Percentiles rank a stretch among this genome's conserved stretches.
Evolutionary conservation across 1,140 invertebrate species (phyloP).

Genomic region (Leptinotarsa texana): DNA sequence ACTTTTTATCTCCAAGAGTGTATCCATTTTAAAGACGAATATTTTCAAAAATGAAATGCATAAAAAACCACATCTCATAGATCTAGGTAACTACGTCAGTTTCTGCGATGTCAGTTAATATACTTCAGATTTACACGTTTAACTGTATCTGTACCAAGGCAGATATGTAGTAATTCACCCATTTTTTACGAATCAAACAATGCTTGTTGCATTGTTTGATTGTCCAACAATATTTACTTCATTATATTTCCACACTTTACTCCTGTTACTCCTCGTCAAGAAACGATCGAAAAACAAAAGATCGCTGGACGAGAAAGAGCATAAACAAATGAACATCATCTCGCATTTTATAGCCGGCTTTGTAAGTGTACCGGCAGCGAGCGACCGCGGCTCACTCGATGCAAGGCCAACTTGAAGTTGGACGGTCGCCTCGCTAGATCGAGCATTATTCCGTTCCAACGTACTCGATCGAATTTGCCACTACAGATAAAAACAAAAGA

Average conservation of each 20-base stretch:
- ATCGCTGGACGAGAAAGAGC: neutral
- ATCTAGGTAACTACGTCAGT: too few relatives aligned
- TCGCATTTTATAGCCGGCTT: slow-evolving; percentile 19
- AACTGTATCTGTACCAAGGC: too few relatives aligned
- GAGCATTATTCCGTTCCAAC: slow-evolving; percentile 16
- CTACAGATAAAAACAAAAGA: slow-evolving; percentile 24
- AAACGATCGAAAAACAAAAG: slow-evolving; percentile 25
- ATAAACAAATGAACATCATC: slow-evolving; percentile 26
- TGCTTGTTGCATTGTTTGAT: too few relatives aligned
- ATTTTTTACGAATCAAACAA: too few relatives aligned
- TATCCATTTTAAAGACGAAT: too few relatives aligned
- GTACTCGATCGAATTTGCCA: slow-evolving; percentile 14
- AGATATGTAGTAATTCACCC: too few relatives aligned
- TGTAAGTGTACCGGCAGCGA: slow-evolving; percentile 11
- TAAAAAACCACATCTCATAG: too few relatives aligned
- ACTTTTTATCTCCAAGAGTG: too few relatives aligned
- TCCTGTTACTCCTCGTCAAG: neutral
- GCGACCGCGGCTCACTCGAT: neutral
- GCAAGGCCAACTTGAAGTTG: slow-evolving; percentile 25
- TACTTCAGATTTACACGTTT: too few relatives aligned
- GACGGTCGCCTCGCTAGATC: slow-evolving; percentile 15
- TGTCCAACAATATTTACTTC: too few relatives aligned
- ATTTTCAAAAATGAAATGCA: too few relatives aligned
- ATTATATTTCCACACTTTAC: neutral
- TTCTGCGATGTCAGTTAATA: too few relatives aligned